These are phyloP conservation scores for Heterodera schachtii DNA, from an alignment of 1,140 invertebrate species.

Conservation along the genomic window DNA sequence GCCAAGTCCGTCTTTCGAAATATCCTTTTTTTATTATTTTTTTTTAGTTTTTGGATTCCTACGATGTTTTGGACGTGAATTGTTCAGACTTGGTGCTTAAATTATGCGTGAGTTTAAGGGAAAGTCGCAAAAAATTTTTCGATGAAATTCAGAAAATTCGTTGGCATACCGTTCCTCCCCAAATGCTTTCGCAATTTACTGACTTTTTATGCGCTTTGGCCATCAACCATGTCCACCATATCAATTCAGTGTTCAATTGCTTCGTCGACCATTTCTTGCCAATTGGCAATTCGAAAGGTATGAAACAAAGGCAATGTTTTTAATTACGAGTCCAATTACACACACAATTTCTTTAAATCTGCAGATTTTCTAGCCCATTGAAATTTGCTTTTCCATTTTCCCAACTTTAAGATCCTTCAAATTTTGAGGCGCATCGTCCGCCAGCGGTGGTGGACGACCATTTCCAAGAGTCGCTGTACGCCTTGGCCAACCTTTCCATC, in stretches of 20 bases:
- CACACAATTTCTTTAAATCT: not conserved
- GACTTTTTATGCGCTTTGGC: slow-evolving; percentile 32
- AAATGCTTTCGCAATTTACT: slow-evolving; percentile 26
- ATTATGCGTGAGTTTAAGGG: slow-evolving; percentile 13
- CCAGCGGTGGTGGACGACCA: not conserved
- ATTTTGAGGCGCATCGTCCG: not conserved
- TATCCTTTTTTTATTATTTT: not conserved
- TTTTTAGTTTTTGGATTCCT: slow-evolving; percentile 11
- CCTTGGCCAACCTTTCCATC: slow-evolving; percentile 1
- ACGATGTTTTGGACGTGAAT: slow-evolving; percentile 5
- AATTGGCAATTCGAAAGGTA: not conserved
- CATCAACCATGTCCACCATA: slow-evolving; percentile 29
- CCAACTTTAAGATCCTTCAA: not conserved
- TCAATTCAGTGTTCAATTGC: slow-evolving; percentile 19
- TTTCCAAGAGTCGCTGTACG: slow-evolving; percentile 2
- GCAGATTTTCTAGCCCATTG: not conserved
- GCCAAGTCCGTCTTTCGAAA: not conserved
- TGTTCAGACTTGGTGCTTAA: slow-evolving; percentile 14
- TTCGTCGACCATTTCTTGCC: slow-evolving; percentile 31
- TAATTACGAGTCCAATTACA: too few species aligned
- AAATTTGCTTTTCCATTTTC: not conserved
- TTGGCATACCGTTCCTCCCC: slow-evolving; percentile 27
- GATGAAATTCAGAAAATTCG: slow-evolving; percentile 16
- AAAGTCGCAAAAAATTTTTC: not conserved
- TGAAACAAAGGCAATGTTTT: not conserved